Evolutionary conservation across 2,113 vertebrate species (phyloP).

Genomic region (Delphinapterus leucas): DNA sequence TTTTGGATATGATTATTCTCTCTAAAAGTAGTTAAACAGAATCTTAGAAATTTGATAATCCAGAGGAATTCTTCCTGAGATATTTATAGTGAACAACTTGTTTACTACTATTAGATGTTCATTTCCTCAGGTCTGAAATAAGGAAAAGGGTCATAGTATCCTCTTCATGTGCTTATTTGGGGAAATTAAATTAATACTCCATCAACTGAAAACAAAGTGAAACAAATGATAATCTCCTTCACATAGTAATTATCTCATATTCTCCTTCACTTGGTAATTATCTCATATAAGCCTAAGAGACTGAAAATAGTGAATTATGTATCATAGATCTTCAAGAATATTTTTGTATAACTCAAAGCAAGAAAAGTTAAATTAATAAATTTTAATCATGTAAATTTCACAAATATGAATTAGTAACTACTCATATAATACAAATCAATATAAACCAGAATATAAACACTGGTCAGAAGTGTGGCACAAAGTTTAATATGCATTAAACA

Average conservation of each 20-base stretch:
- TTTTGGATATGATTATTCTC: not conserved
- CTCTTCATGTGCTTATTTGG: not conserved
- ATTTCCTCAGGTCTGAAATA: not conserved
- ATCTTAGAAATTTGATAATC: not conserved
- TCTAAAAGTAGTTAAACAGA: not conserved
- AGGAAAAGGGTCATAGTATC: not conserved
- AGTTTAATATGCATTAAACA: not conserved
- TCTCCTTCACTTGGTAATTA: not conserved
- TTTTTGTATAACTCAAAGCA: not conserved
- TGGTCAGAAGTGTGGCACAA: not conserved
- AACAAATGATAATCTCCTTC: not conserved
- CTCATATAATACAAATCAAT: not conserved
- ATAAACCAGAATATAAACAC: not conserved
- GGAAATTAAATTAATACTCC: not conserved
- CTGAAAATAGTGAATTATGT: not conserved
- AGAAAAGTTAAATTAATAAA: not conserved
- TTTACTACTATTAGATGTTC: not conserved
- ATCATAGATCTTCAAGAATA: not conserved
- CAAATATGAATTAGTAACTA: not conserved
- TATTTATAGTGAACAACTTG: not conserved
- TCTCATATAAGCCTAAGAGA: not conserved
- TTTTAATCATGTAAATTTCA: not conserved
- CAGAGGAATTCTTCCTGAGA: not conserved
- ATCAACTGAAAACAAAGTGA: not conserved
- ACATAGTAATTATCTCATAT: not conserved